phyloP scores from a whole-genome alignment of 2,797 vertebrate species.

The Eidolon dupreanum region DNA sequence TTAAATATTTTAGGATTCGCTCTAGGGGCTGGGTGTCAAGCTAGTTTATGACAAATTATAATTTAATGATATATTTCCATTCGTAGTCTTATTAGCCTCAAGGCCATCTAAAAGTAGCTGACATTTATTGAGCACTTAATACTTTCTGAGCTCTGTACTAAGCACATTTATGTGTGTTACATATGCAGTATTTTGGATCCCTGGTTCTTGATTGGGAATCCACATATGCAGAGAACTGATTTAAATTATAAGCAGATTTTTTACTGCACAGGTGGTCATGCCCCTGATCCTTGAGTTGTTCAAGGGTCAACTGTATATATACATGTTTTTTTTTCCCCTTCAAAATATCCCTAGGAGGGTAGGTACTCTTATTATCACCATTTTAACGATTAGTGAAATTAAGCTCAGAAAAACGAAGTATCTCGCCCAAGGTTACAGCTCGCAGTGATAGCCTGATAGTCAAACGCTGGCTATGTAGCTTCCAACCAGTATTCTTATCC shows the following conservation, averaged over 20 bases:
- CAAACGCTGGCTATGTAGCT: background rate
- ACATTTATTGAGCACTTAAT: conserved; percentile 11
- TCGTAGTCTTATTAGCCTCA: background rate
- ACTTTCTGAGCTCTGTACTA: background rate
- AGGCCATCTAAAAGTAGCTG: conserved; percentile 24
- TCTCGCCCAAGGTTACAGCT: background rate
- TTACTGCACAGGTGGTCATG: background rate
- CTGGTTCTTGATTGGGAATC: background rate
- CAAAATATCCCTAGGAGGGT: background rate
- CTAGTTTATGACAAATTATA: conserved; percentile 23
- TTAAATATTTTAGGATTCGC: background rate
- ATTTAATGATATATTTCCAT: conserved; percentile 44
- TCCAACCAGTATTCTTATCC: background rate
- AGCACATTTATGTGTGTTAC: background rate
- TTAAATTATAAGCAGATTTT: background rate
- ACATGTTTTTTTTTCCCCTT: background rate
- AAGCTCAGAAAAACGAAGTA: conserved; percentile 17
- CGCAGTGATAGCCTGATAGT: background rate
- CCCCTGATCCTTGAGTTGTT: background rate
- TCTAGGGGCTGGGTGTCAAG: background rate
- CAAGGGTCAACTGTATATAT: too few species aligned
- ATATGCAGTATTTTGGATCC: background rate
- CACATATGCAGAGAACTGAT: background rate
- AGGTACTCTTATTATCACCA: background rate
- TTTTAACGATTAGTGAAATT: conserved; percentile 44